Base-by-base conservation (phyloP, 2,797 vertebrate species). In the Nannoperca obscura region DNA sequence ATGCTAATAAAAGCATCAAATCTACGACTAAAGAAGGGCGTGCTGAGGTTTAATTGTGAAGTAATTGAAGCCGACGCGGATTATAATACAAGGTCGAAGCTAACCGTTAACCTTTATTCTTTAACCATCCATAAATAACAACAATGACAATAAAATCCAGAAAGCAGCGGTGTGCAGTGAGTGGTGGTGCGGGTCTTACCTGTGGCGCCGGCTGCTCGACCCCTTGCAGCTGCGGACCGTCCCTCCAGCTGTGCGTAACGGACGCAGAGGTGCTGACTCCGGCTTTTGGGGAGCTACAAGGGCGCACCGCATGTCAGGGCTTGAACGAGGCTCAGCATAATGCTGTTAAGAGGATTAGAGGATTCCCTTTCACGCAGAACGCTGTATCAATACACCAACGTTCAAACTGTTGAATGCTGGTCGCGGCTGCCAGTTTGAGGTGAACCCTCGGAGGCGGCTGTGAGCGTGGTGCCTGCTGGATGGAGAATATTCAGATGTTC, bases 271-370 rank as follows among this genome's bases (percentile, higher is more conserved):
- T 89, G 90, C 93, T 94, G 92, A 93, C 92, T 88, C 92, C 84
- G 85, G 87, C 70, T 83, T 89, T 92, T 79, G 50, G 86, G 76
- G 78, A 89, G 89, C 88, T 91, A 88, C 83, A 88, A 96, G 96
- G 95, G 92, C 96, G 94, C 90, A 86, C 88, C 78, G 87, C 90
- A 89, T 88, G 89, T 86, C 91, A 91, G 83, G 78, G 75, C 93
- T 90, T 84, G 93, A 90, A 93, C 94, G 87, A 24, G 73, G 91
- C 90, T 95, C 92, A 92, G 81, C 92, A 91, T 96, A 96, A 97
- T 95, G 94, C 92, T 24, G 78, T 78, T 97, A 97, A 97, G 96
- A 93, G 94, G 97, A 96, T 97, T 97, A 82, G 95, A 61, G 81
- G 68, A 58, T 88, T 83, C 88, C 67, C 86, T 78, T 86, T 89